A percentile compares a stretch with the other conserved stretches of the same genome.
These are phyloP conservation scores for Perizoma affinitatum DNA, from an alignment of 2,888 invertebrate genomes.

Conservation along the genomic window DNA sequence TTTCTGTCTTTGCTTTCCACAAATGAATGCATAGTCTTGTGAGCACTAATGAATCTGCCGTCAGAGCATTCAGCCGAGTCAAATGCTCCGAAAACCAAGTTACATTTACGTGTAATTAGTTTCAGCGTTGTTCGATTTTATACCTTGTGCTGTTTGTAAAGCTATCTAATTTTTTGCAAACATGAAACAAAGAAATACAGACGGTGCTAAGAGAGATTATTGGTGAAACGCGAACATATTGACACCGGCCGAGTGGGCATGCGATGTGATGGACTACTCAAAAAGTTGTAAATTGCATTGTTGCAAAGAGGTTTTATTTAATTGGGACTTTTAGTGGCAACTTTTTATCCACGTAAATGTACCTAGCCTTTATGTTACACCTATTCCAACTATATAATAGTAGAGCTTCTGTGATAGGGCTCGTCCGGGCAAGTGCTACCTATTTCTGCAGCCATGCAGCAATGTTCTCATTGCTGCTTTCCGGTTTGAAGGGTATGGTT, in stretches of 20 bases:
- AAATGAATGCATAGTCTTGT: conserved; percentile 57
- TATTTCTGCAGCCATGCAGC: too few species aligned
- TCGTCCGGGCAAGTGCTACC: too few species aligned
- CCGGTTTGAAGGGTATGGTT: too few species aligned
- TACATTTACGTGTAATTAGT: conserved; percentile 47
- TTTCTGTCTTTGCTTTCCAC: conserved; percentile 55
- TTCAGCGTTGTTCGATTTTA: conserved; percentile 41
- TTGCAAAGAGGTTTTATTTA: neutral
- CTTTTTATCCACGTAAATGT: too few species aligned
- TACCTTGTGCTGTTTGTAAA: conserved; percentile 41
- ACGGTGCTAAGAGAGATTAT: conserved; percentile 51
- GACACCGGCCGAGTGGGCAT: conserved; percentile 43
- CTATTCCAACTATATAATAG: too few species aligned
- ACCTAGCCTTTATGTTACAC: too few species aligned
- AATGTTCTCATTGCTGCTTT: too few species aligned
- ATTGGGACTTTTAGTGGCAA: too few species aligned
- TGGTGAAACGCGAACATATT: conserved; percentile 47
- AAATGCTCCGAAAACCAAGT: conserved; percentile 45
- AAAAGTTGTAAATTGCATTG: conserved; percentile 23
- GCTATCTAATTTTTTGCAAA: conserved; percentile 29
- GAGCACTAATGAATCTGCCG: conserved; percentile 68
- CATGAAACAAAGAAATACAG: conserved; percentile 36
- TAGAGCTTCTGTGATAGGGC: too few species aligned
- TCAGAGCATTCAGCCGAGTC: conserved; percentile 52
- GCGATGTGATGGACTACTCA: conserved; percentile 34